Percentiles rank a stretch among this genome's conserved stretches.
Conservation (phyloP, 2,113 vertebrate genomes). For the Helogale parvula region DNA sequence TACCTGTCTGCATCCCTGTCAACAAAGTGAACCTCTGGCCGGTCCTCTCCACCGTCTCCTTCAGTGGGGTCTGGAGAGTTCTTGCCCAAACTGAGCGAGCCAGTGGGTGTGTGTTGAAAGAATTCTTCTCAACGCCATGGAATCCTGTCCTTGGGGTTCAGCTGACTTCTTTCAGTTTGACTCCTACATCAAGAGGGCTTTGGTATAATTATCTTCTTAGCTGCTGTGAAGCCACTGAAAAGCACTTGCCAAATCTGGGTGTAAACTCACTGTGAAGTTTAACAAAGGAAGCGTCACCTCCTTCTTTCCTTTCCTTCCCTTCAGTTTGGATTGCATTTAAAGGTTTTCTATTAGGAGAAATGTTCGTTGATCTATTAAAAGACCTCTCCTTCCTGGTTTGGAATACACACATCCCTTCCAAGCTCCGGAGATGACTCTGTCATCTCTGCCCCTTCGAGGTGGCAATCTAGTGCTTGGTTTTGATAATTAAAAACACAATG, state of each 20-base stretch:
- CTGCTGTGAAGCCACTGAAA: background rate
- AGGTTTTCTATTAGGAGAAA: conserved; percentile 53
- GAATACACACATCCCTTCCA: conserved; percentile 32
- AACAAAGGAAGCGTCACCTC: conserved; percentile 21
- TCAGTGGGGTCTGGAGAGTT: background rate
- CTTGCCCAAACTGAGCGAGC: background rate
- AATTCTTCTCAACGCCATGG: background rate
- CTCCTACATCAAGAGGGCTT: background rate
- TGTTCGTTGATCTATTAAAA: conserved; percentile 52
- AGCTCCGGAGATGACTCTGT: background rate
- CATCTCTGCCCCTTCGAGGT: background rate
- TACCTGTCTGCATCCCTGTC: background rate
- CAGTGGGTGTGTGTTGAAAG: background rate
- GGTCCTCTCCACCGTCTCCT: background rate
- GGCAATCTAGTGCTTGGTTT: background rate
- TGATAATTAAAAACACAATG: conserved; percentile 30
- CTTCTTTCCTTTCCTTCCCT: conserved; percentile 19
- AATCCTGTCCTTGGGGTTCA: conserved; percentile 48
- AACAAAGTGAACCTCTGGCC: background rate
- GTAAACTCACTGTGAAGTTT: conserved; percentile 53
- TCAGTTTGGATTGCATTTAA: conserved; percentile 9
- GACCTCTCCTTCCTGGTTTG: conserved; percentile 20
- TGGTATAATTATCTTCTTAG: conserved; percentile 50
- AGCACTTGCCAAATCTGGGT: background rate
- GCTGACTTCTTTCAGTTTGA: background rate